Evolutionary conservation across 2,797 vertebrate species (phyloP), one percentile per base, ranked within the genome.

Genomic region (Naso thynnoides): DNA sequence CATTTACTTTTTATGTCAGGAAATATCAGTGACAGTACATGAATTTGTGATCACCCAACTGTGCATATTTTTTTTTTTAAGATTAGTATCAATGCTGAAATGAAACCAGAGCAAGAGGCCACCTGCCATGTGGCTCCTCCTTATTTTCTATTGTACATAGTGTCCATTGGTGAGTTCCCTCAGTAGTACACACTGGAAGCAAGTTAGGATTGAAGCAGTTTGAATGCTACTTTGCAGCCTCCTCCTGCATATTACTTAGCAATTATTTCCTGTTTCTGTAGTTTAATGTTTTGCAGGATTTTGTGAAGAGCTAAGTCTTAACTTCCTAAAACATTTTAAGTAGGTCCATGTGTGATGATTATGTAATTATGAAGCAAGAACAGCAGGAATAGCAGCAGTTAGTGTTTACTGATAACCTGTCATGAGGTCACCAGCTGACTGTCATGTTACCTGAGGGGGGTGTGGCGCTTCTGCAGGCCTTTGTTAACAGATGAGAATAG

Each of bases 71-170:
- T 26, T 8, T 5, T 67, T 41, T 9, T 61, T 0, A 15, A 29
- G 11, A 15, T n/a, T 39, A 4, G 23, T 27, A 41, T 70, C 5
- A 70, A 41, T 33, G 14, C 0, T 44, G 54, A 57, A 75, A 70
- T 71, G 33, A 72, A 85, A 73, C 27, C 29, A 54, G 63, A 81
- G 70, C 72, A 59, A 60, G 81, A 81, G 78, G 48, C 79, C 85
- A 86, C 84, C 89, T 88, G 83, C 84, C 87, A 90, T 90, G 88
- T 87, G 87, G 88, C 85, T 86, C 64, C 72, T 81, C 80, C 78
- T 90, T 49, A 54, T 81, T 78, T 75, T 85, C 70, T 80, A 86
- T 86, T 89, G 89, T 85, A 86, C 83, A 81, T 66, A 64, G 67
- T 86, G 83, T 86, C 55, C 83, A 84, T 71, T 78, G 73, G 86